A percentile compares a stretch with the other conserved stretches of the same genome.
phyloP scores from a whole-genome alignment of 2,113 vertebrate genomes.

The Bambusicola thoracicus region DNA sequence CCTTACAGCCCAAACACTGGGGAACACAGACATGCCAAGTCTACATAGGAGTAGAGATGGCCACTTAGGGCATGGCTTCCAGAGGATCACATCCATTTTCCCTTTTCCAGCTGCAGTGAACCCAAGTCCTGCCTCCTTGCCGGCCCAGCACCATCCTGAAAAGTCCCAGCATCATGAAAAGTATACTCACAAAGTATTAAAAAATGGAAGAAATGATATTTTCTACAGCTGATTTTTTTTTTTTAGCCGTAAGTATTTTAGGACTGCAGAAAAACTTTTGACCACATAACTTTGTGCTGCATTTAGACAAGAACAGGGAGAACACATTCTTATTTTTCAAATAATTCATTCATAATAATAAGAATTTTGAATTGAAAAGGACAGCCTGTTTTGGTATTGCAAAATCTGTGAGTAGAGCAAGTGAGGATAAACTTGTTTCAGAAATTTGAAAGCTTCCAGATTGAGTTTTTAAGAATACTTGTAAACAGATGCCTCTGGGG shows the following conservation, averaged over 20 bases:
- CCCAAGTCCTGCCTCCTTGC: rapidly evolving
- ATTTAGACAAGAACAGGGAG: neutral
- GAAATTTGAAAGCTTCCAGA: neutral
- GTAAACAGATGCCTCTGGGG: neutral
- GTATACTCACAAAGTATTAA: neutral
- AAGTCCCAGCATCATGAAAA: neutral
- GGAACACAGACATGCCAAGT: neutral
- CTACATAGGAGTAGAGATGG: neutral
- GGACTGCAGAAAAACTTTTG: neutral
- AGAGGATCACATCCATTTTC: rapidly evolving
- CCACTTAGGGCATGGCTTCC: rapidly evolving
- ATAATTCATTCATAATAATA: neutral
- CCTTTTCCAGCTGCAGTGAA: rapidly evolving
- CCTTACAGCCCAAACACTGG: neutral
- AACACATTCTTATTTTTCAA: neutral
- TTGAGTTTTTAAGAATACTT: neutral
- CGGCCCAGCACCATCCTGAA: rapidly evolving
- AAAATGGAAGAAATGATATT: neutral
- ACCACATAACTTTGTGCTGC: neutral
- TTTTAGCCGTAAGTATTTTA: neutral
- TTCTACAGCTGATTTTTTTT: neutral
- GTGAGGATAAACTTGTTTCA: neutral
- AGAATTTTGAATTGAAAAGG: neutral
- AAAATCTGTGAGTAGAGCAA: neutral
- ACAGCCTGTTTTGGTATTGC: neutral